A percentile compares a stretch with the other conserved stretches of the same genome.
Evolutionary conservation across 1,140 invertebrate species (phyloP).

Genomic region (Bombus turneri): DNA sequence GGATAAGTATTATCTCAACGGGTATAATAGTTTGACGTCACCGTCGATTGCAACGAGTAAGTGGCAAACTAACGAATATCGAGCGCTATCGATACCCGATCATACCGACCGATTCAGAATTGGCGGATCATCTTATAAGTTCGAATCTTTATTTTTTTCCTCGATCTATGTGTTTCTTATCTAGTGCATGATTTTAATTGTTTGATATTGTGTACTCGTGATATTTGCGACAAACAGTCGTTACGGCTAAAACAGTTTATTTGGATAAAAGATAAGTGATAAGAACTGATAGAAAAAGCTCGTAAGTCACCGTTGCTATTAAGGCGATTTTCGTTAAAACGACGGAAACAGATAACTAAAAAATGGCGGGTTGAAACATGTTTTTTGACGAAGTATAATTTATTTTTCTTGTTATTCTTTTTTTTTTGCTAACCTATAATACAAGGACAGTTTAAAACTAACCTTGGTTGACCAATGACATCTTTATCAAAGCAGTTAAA

Average conservation of each 20-base stretch:
- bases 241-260: neutral
- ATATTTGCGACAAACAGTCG: neutral
- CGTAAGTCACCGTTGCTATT: neutral
- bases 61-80: conserved; percentile 5
- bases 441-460: conserved; percentile 10
- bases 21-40: conserved; percentile 40
- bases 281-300: conserved; percentile 6
- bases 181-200: neutral
- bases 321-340: conserved; percentile 2
- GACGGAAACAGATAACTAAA: too few species aligned
- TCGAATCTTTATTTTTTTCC: too few species aligned
- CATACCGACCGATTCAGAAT: conserved; percentile 14
- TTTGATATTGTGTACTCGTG: neutral
- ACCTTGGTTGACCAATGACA: conserved; percentile 56
- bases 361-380: too few species aligned
- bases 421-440: conserved; percentile 1
- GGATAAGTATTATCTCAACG: conserved; percentile 26
- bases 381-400: too few species aligned
- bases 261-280: conserved; percentile 17
- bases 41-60: neutral
- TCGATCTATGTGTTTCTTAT: neutral
- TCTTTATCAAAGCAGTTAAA: conserved; percentile 61
- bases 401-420: neutral
- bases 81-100: conserved; percentile 13
- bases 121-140: neutral